Percentiles rank a stretch among this genome's conserved stretches.
Conservation (phyloP, 92 coral and sea anemone species). For the Montipora capitata region DNA sequence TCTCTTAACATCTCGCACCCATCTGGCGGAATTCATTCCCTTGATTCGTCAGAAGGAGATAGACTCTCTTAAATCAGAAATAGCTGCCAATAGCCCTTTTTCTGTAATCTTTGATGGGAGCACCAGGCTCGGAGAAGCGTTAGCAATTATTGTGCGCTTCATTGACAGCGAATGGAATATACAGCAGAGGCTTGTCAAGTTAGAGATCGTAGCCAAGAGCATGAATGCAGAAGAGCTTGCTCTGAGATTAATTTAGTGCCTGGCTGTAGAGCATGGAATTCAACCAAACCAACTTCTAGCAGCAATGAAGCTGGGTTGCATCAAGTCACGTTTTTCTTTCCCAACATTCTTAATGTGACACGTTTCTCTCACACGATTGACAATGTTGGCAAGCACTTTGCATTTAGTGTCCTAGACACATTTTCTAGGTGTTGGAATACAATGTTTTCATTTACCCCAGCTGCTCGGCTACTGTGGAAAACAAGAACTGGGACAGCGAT, state of each 20-base stretch:
- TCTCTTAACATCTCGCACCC: conserved; percentile 66
- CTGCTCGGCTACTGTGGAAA: conserved; percentile 75
- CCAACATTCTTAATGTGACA: too few relatives aligned
- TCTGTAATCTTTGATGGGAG: conserved; percentile 41
- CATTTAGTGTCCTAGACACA: too few relatives aligned
- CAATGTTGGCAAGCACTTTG: too few relatives aligned
- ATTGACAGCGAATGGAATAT: conserved; percentile 38
- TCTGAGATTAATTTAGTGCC: conserved; percentile 54
- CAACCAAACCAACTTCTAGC: neutral
- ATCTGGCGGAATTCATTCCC: conserved; percentile 68
- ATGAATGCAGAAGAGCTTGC: too few relatives aligned
- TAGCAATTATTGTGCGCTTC: conserved; percentile 62
- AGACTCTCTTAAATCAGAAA: conserved; percentile 63
- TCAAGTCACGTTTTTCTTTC: too few relatives aligned
- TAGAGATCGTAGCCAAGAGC: too few relatives aligned
- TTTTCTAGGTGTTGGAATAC: conserved; percentile 41
- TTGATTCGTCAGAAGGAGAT: conserved; percentile 69
- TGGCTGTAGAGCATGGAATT: conserved; percentile 40
- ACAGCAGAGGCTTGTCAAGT: too few relatives aligned
- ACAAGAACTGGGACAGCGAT: too few relatives aligned
- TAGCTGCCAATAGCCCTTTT: conserved; percentile 48
- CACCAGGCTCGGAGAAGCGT: too few relatives aligned
- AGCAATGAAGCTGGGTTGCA: conserved; percentile 81
- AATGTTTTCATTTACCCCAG: conserved; percentile 81
- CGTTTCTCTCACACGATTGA: too few relatives aligned